Evolutionary conservation across 2,113 vertebrate species (phyloP), one percentile per base, ranked within the genome.

Genomic region (Xiphophorus maculatus): DNA sequence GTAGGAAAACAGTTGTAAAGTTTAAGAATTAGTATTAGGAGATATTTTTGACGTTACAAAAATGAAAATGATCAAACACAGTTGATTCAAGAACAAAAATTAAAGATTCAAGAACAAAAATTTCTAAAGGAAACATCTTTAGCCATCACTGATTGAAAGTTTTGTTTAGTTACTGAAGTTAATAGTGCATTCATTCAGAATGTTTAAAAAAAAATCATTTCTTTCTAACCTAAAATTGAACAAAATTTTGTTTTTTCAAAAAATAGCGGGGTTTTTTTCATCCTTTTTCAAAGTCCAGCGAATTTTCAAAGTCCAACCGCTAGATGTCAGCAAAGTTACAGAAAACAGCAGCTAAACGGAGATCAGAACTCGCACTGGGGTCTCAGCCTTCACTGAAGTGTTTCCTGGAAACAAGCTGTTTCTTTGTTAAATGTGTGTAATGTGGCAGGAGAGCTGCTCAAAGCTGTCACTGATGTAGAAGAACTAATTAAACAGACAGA

Each of bases 311-410:
- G 5, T 27, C 0, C 10, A 1, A 25, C 81, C 90, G 83, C 32
- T 67, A 90, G 92, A 65, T 88, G 90, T 71, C 90, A 90, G 83
- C 74, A 87, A 0, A 82, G 73, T 63, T 32, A 0, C 66, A 83
- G 62, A n/a, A 72, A 86, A 42, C 3, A 14, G 19, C 66, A 29
- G 63, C 12, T 62, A 15, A 22, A 37, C 28, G 6, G 71, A 2
- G 2, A 22, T 35, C 66, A 68, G 63, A 22, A 10, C 44, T 12
- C 70, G 40, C 2, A 8, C 14, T 22, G 17, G 12, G 11, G 29
- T 65, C 67, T 70, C 35, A 73, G 15, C 51, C 58, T 71, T 29
- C 54, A 35, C 67, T 37, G 35, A 76, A 72, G 67, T 70, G 85
- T 86, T 77, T 89, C 78, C 76, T 85, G 83, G 81, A 76, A 89